Base-by-base conservation (phyloP, 2,888 invertebrate genomes). In the Epirrhoe tristata region DNA sequence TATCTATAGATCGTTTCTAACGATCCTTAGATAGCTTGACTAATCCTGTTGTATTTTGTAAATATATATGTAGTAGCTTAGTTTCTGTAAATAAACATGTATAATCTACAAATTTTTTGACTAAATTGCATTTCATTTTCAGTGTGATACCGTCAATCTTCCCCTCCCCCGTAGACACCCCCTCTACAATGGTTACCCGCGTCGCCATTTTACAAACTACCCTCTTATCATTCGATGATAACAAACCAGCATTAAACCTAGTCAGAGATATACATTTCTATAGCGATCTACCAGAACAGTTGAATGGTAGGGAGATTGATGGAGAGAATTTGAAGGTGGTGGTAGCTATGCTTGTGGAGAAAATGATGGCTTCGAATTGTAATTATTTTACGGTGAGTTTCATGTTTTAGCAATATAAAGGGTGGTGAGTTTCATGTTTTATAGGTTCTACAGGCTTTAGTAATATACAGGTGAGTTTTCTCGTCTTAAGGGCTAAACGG, bases 331-430 rank as follows among this genome's bases (percentile, higher is more conserved):
- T 92, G 67, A 83, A 73, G 54, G 74, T 77, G 4, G 71, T 86
- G 0, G 74, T 93, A 0, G 86, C 84, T 0, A 87, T 87, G 65
- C 61, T 93, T 31, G 74, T 88, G 68, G 81, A 77, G n/a, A 81
- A 76, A 12, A 80, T 97, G 34, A 88, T 95, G 80, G 90, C 94
- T 5, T 94, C 96, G 1, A 94, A 95, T 67, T 96, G 96, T 58
- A 97, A 95, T 88, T 93, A 95, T 86, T 94, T 95, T 76, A 94
- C 95, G 80, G 96, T 96, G 85, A 95, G 95, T 91, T 54, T 46
- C 4, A 24, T 24, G 24, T 24, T 24, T 24, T 24, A 24, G 24
- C 24, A 24, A 3, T 24, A 24, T 24, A 3, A 1, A 24, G 24
- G 24, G 24, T 24, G 24, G 24, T 24, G 24, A 24, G 24, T 24